Conservation (phyloP, 2,797 vertebrate genomes). For the Labroides dimidiatus region DNA sequence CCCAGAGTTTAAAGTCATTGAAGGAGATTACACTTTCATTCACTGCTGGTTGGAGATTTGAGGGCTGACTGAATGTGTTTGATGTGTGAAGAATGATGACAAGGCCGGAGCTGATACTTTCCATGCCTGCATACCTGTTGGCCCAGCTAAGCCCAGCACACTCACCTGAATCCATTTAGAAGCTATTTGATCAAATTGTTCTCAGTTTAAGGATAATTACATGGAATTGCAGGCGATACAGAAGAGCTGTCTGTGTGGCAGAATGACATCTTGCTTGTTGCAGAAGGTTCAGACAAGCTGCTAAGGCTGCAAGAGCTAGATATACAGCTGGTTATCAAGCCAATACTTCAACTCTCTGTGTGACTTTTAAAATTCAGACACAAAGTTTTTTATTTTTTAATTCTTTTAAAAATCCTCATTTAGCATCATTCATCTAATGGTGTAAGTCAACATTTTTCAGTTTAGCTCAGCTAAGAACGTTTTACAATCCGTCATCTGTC, state of each 20-base stretch:
- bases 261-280: slow-evolving; percentile 25
- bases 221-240: slow-evolving; percentile 73
- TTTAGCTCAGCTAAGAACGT: slow-evolving; percentile 15
- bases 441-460: slow-evolving; percentile 8
- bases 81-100: slow-evolving; percentile 79
- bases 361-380: slow-evolving; percentile 14
- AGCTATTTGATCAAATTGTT: slow-evolving; percentile 82
- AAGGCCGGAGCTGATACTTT: slow-evolving; percentile 71
- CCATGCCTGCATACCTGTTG: slow-evolving; percentile 71
- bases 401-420: not conserved
- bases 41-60: slow-evolving; percentile 50
- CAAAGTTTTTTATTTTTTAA: not conserved
- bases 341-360: not conserved
- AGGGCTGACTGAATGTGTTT: slow-evolving; percentile 66
- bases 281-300: slow-evolving; percentile 32
- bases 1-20: slow-evolving; percentile 65
- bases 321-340: slow-evolving; percentile 22
- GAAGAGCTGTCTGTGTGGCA: slow-evolving; percentile 54
- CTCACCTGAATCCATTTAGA: slow-evolving; percentile 86
- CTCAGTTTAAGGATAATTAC: slow-evolving; percentile 83
- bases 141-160: slow-evolving; percentile 32
- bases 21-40: slow-evolving; percentile 61
- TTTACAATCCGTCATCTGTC: slow-evolving; percentile 41
- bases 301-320: slow-evolving; percentile 17
- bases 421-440: slow-evolving; percentile 12